A percentile compares a stretch with the other conserved stretches of the same genome.
These are phyloP conservation scores for Urosaurus nigricauda DNA, from an alignment of 2,797 vertebrate species.

Conservation along the genomic window DNA sequence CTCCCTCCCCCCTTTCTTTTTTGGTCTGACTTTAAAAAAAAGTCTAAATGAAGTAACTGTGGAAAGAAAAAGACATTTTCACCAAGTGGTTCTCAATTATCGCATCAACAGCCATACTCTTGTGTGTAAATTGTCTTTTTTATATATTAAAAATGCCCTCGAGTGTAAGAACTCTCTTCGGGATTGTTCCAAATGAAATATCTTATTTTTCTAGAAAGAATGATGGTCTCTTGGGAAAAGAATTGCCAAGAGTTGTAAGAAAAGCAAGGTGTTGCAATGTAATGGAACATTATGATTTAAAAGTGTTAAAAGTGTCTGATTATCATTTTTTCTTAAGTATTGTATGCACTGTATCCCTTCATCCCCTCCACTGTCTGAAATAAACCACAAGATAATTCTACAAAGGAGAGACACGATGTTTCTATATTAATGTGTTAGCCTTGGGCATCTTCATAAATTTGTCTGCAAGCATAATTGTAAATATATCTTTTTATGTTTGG, in stretches of 20 bases:
- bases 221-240: slow-evolving; percentile 50
- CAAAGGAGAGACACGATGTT: slow-evolving; percentile 55
- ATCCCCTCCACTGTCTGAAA: slow-evolving; percentile 61
- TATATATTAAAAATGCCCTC: slow-evolving; percentile 34
- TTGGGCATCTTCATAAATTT: slow-evolving; percentile 70
- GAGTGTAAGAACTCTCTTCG: slow-evolving; percentile 61
- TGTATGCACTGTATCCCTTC: slow-evolving; percentile 57
- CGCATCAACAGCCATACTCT: slow-evolving; percentile 65
- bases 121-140: slow-evolving; percentile 63
- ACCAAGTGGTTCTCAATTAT: slow-evolving; percentile 68
- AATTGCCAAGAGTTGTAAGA: slow-evolving; percentile 55
- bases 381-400: slow-evolving; percentile 39
- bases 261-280: slow-evolving; percentile 64
- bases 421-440: slow-evolving; percentile 67
- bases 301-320: slow-evolving; percentile 63
- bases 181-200: slow-evolving; percentile 62
- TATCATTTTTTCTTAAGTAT: slow-evolving; percentile 69
- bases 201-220: slow-evolving; percentile 65
- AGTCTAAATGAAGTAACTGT: slow-evolving; percentile 54
- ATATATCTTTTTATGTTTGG: slow-evolving; percentile 66
- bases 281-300: slow-evolving; percentile 68
- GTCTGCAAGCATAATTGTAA: slow-evolving; percentile 74
- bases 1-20: background rate
- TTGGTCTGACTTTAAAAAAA: background rate
- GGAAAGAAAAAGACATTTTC: slow-evolving; percentile 65